A percentile compares a stretch with the other conserved stretches of the same genome.
Evolutionary conservation across 2,797 vertebrate genomes (phyloP).

Genomic region (Caiman crocodilus): DNA sequence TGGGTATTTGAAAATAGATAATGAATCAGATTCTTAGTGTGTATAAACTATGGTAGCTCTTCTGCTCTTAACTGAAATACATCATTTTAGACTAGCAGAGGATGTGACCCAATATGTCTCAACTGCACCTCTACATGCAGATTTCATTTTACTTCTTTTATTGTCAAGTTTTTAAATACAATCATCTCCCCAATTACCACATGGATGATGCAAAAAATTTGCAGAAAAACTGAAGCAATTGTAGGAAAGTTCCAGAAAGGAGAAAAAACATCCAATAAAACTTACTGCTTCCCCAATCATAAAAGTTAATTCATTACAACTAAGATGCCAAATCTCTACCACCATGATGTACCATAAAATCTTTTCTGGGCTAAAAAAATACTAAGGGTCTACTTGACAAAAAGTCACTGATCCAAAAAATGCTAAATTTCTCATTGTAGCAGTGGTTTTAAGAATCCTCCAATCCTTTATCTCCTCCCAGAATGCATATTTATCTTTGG

Average conservation of each 20-base stretch:
- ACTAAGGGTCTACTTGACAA: background rate
- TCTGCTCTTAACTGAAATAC: background rate
- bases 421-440: background rate
- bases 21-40: background rate
- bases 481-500: background rate
- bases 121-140: background rate
- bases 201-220: background rate
- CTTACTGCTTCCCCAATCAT: background rate
- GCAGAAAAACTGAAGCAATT: background rate
- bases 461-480: background rate
- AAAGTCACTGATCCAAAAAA: background rate
- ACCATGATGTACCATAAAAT: background rate
- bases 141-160: background rate
- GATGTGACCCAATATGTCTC: background rate
- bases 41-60: background rate
- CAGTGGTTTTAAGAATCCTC: background rate
- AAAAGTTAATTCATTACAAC: background rate
- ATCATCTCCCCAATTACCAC: background rate
- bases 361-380: background rate
- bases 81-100: background rate
- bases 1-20: background rate
- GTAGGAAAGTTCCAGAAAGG: background rate
- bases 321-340: background rate
- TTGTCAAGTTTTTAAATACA: background rate
- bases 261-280: background rate